Evolutionary conservation across 1,140 invertebrate species (phyloP).

Genomic region (Hydropsyche tenuis): DNA sequence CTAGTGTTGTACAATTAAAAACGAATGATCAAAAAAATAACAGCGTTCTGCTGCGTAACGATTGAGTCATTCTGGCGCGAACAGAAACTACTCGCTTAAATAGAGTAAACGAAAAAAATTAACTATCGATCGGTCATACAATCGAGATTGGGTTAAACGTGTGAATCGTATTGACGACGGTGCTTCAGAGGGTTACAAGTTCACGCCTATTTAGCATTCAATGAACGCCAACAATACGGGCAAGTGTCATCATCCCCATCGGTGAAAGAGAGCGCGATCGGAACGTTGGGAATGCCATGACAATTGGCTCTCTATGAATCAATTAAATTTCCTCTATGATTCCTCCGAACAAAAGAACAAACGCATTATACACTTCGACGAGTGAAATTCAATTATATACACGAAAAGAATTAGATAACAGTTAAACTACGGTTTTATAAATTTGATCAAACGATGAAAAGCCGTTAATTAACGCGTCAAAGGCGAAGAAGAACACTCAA

Average conservation of each 20-base stretch:
- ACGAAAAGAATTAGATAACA: neutral
- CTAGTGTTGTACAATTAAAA: constrained; percentile 8
- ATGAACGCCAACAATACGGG: constrained; percentile 12
- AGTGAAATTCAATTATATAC: neutral
- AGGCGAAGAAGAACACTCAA: too few relatives aligned
- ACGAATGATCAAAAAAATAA: neutral
- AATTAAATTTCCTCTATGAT: constrained; percentile 39
- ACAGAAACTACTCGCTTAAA: neutral
- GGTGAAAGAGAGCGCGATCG: neutral
- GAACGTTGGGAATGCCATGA: constrained; percentile 9
- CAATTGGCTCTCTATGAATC: constrained; percentile 45
- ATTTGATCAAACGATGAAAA: too few relatives aligned
- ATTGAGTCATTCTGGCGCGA: neutral
- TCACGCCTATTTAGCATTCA: constrained; percentile 22
- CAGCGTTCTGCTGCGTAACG: neutral
- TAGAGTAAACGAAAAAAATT: neutral
- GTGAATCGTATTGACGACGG: constrained; percentile 4
- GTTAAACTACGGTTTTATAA: too few relatives aligned
- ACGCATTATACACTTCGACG: neutral
- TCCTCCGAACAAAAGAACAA: constrained; percentile 42
- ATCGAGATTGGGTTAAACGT: constrained; percentile 10
- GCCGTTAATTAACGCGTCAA: too few relatives aligned
- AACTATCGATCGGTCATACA: neutral
- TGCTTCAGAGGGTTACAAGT: neutral
- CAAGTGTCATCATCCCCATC: constrained; percentile 16